phyloP scores from a whole-genome alignment of 2,113 vertebrate genomes.

The Micromys minutus region DNA sequence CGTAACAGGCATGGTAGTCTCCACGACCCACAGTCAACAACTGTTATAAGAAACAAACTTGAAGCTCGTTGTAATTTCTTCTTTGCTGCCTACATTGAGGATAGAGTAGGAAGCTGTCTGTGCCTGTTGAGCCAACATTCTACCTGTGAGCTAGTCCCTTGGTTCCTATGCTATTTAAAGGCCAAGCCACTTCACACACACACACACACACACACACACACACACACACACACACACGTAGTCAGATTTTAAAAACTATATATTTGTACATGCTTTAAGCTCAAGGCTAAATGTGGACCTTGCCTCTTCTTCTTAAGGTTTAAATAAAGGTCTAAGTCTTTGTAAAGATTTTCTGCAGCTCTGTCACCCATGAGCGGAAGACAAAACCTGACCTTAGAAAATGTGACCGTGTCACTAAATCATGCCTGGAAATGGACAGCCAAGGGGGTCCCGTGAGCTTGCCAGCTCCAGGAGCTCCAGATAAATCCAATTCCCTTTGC shows the following conservation, averaged over 20 bases:
- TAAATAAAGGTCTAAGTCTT: neutral
- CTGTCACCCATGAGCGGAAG: neutral
- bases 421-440: neutral
- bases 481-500: slow-evolving; percentile 32
- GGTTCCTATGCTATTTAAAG: neutral
- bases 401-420: neutral
- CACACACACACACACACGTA: neutral
- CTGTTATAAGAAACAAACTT: neutral
- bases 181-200: too few species aligned
- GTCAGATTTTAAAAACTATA: neutral
- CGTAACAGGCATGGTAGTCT: slow-evolving; percentile 2
- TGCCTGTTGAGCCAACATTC: neutral
- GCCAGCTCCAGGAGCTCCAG: neutral
- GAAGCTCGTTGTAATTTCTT: neutral
- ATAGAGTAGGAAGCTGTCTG: neutral
- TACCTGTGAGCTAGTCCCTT: neutral
- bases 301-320: neutral
- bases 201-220: neutral
- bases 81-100: neutral
- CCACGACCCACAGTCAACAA: slow-evolving; percentile 32
- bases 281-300: neutral
- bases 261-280: neutral
- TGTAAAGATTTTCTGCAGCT: neutral
- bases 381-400: slow-evolving; percentile 11
- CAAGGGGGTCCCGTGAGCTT: neutral